Base-by-base conservation (phyloP, 2,888 invertebrate species). In the Amorpha juglandis region DNA sequence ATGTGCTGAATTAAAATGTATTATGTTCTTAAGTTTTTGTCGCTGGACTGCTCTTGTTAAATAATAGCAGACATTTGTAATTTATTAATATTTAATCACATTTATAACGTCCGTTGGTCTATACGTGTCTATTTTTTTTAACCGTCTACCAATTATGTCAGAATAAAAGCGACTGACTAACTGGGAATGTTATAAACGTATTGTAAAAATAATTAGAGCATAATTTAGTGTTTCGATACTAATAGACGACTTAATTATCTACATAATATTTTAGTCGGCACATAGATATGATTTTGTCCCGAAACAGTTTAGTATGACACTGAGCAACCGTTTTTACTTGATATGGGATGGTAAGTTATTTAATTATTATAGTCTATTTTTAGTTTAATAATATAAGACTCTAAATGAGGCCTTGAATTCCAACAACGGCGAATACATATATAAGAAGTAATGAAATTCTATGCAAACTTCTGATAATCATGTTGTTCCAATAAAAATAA, bases 1-100 rank as follows among this genome's bases (percentile, higher is more conserved):
- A 58, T 58, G 58, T 58, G 58, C 42, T 58, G 42, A 58, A 58
- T 58, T 42, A 58, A 58, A 42, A 58, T 42, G 58, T 58, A 58
- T 58, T 58, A 58, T 58, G 42, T 58, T 58, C 58, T 58, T 58
- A 58, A 38, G 42, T 58, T 58, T 58, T 58, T 58, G 12, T 42
- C 55, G 42, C 11, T 12, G 38, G 16, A 58, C 58, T 58, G 19
- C 19, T 12, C 42, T 58, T 58, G 42, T 58, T 58, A 58, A 58
- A 58, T 58, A 38, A 58, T 55, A 55, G 55, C 35, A 38, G 16
- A 38, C 55, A 58, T 58, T 58, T 42, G 42, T 58, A 38, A 58
- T 58, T 42, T 58, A 58, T 58, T 58, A 42, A 58, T 16, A 58
- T 58, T 42, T 50, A 50, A 50, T n/a, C n/a, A n/a, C n/a, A n/a